A percentile compares a stretch with the other conserved stretches of the same genome.
These are phyloP conservation scores for Hesperophylax magnus DNA, from an alignment of 1,140 invertebrate genomes.

Conservation along the genomic window DNA sequence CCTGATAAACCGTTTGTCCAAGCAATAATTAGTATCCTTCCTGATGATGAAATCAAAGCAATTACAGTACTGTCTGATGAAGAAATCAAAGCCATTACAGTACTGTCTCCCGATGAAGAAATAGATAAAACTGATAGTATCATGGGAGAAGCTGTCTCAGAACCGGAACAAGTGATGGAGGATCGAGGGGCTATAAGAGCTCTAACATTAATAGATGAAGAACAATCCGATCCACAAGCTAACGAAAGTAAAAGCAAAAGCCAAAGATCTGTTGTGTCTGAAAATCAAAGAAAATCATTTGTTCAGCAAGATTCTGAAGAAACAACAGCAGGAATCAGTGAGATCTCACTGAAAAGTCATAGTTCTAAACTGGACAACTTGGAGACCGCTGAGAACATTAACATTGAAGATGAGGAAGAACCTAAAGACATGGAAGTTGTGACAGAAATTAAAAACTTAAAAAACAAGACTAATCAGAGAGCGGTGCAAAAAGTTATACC, in stretches of 20 bases:
- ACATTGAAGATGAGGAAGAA: slow-evolving; percentile 22
- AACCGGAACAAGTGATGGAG: slow-evolving; percentile 1
- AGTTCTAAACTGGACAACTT: slow-evolving; percentile 21
- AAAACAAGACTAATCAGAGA: slow-evolving; percentile 11
- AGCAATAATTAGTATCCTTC: slow-evolving; percentile 54
- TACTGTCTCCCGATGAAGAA: slow-evolving; percentile 24
- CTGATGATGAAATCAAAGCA: slow-evolving; percentile 50
- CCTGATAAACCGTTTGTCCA: slow-evolving; percentile 46
- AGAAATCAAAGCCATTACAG: slow-evolving; percentile 38
- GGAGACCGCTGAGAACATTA: slow-evolving; percentile 1
- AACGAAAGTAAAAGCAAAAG: slow-evolving; percentile 32
- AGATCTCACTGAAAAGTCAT: slow-evolving; percentile 47
- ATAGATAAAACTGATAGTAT: slow-evolving; percentile 50
- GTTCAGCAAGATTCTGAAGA: slow-evolving; percentile 55
- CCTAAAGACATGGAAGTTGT: not conserved
- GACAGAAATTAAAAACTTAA: not conserved
- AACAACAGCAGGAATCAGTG: slow-evolving; percentile 48
- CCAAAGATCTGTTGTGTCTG: slow-evolving; percentile 14
- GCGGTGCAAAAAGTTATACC: slow-evolving; percentile 48
- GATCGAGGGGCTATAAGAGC: slow-evolving; percentile 31
- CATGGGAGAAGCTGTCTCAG: slow-evolving; percentile 48
- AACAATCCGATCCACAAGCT: slow-evolving; percentile 24
- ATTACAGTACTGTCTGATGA: not conserved
- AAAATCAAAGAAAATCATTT: slow-evolving; percentile 37
- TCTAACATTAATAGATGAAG: slow-evolving; percentile 51